Evolutionary conservation across 2,888 invertebrate genomes (phyloP).

Genomic region (Morinoia aosen): DNA sequence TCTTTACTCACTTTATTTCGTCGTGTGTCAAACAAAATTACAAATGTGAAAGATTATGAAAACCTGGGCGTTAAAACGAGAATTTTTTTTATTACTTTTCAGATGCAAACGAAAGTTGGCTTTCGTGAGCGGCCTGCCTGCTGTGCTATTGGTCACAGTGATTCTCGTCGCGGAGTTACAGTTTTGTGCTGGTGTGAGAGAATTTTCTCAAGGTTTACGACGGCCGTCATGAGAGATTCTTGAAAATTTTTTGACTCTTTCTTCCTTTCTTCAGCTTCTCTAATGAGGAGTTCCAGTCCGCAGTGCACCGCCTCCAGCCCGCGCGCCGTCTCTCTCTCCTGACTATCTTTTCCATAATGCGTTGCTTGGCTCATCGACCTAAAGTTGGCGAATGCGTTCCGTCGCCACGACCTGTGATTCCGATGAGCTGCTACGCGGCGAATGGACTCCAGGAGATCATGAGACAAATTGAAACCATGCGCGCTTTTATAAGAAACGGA

Average conservation of each 20-base stretch:
- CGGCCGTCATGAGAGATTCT: neutral
- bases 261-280: slow-evolving; percentile 63
- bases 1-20: no score
- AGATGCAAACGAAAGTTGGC: no score
- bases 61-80: neutral
- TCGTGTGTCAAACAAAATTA: neutral
- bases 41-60: neutral
- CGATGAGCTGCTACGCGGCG: slow-evolving; percentile 60
- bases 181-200: neutral
- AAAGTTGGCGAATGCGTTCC: slow-evolving; percentile 66
- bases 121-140: neutral
- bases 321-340: slow-evolving; percentile 60
- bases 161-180: neutral
- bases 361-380: slow-evolving; percentile 62
- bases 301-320: slow-evolving; percentile 65
- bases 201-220: neutral
- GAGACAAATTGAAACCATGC: slow-evolving; percentile 58
- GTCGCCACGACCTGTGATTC: slow-evolving; percentile 59
- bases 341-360: slow-evolving; percentile 58
- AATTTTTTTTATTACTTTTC: neutral
- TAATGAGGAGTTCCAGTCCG: slow-evolving; percentile 63
- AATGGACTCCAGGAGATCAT: slow-evolving; percentile 62
- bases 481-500: slow-evolving; percentile 59
- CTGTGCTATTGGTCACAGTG: neutral
- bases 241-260: slow-evolving; percentile 46